Evolutionary conservation across 1,140 invertebrate genomes (phyloP).

Genomic region (Formica selysi): DNA sequence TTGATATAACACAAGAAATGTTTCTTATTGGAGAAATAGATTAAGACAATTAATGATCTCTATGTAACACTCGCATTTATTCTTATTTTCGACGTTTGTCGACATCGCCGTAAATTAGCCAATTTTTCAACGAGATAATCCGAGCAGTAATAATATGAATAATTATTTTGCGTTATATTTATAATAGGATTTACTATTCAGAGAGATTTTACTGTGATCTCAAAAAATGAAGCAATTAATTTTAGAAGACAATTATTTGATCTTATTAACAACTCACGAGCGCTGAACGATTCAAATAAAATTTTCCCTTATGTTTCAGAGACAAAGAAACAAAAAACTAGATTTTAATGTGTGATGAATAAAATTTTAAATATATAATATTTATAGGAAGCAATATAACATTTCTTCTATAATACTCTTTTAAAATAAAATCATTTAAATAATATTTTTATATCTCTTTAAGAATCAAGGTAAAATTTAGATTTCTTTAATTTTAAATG

Average conservation of each 20-base stretch:
- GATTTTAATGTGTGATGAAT: not conserved
- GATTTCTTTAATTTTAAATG: not conserved
- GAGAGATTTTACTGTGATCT: conserved; percentile 11
- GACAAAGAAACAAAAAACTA: not conserved
- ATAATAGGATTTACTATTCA: conserved; percentile 24
- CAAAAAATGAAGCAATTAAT: conserved; percentile 43
- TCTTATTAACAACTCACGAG: conserved; percentile 20
- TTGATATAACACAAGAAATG: not conserved
- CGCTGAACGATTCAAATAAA: conserved; percentile 20
- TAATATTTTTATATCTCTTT: conserved; percentile 4
- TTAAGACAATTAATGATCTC: conserved; percentile 41
- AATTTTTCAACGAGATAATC: conserved; percentile 54
- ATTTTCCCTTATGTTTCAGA: not conserved
- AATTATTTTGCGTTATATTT: conserved; percentile 33
- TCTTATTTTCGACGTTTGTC: conserved; percentile 27
- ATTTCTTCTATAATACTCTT: not conserved
- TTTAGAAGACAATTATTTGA: conserved; percentile 17
- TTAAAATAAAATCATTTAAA: not conserved
- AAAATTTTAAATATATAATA: not conserved
- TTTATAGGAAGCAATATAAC: not conserved
- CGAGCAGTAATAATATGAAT: conserved; percentile 29
- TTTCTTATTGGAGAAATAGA: not conserved
- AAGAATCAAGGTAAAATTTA: not conserved
- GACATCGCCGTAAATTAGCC: conserved; percentile 15
- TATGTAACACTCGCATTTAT: not conserved